Conservation (phyloP, 2,888 invertebrate genomes). For the Drosophila fungiperda region DNA sequence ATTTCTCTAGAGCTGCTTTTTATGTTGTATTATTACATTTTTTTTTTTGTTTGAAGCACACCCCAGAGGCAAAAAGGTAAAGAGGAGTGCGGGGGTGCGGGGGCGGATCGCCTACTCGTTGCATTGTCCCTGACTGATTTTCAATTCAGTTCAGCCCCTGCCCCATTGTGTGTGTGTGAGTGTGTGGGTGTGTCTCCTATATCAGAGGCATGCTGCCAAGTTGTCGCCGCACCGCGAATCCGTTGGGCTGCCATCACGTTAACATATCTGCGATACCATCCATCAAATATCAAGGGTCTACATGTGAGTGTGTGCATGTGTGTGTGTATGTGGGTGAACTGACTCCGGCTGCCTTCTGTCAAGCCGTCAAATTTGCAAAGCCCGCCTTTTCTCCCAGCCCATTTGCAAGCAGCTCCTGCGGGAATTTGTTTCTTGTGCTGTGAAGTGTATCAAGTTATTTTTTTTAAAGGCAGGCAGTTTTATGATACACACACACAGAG, state of each 20-base stretch:
- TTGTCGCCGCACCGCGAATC: constrained; percentile 48
- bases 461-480: constrained; percentile 55
- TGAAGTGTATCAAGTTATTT: constrained; percentile 49
- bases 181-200: constrained; percentile 9
- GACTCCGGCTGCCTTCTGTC: constrained; percentile 43
- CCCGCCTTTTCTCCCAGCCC: constrained; percentile 7
- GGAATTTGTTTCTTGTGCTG: constrained; percentile 14
- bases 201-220: constrained; percentile 58
- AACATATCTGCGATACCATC: constrained; percentile 75
- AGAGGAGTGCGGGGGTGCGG: not conserved
- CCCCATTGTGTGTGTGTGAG: constrained; percentile 33
- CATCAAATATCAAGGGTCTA: constrained; percentile 70
- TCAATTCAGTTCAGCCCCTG: constrained; percentile 33
- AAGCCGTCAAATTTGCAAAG: constrained; percentile 61
- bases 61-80: not conserved
- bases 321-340: constrained; percentile 18
- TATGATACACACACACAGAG: constrained; percentile 6
- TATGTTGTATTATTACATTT: not conserved
- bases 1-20: constrained; percentile 6
- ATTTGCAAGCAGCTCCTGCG: constrained; percentile 15
- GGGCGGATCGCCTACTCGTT: not conserved
- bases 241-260: constrained; percentile 65
- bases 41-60: constrained; percentile 2
- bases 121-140: constrained; percentile 25
- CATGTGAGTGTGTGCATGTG: constrained; percentile 26